phyloP scores from a whole-genome alignment of 2,797 vertebrate genomes.

The Setipinna tenuifilis region DNA sequence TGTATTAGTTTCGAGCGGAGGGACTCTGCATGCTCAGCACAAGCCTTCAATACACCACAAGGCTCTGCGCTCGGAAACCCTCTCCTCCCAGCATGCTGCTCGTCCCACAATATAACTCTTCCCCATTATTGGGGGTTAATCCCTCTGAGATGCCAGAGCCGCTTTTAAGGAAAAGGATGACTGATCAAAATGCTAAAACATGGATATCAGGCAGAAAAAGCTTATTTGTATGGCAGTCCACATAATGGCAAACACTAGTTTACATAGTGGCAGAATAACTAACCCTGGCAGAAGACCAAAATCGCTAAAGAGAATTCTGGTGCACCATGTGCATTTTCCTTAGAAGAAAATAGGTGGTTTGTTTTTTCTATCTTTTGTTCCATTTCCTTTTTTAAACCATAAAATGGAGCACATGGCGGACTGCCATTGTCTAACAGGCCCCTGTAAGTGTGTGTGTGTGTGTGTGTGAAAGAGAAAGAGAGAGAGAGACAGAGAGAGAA shows the following conservation, averaged over 20 bases:
- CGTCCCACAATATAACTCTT: not conserved
- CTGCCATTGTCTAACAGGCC: not conserved
- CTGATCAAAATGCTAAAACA: not conserved
- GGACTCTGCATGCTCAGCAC: constrained; percentile 21
- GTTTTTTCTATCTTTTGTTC: too few species aligned
- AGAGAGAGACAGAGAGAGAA: too few species aligned
- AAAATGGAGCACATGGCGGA: not conserved
- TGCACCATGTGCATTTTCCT: not conserved
- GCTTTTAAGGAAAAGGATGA: not conserved
- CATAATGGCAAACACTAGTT: not conserved
- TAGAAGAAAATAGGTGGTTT: too few species aligned
- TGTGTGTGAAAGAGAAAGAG: too few species aligned
- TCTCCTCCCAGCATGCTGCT: not conserved
- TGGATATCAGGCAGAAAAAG: not conserved
- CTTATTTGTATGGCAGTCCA: not conserved
- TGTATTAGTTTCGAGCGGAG: constrained; percentile 14
- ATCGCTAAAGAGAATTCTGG: not conserved
- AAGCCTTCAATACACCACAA: constrained; percentile 12
- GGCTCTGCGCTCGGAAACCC: not conserved
- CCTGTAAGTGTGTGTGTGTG: too few species aligned
- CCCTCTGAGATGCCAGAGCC: too few species aligned
- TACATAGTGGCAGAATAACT: not conserved
- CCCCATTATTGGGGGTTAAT: not conserved
- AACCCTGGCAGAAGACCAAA: not conserved
- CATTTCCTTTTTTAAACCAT: not conserved